Percentiles rank a stretch among this genome's conserved stretches.
Evolutionary conservation across 2,888 invertebrate species (phyloP).

Genomic region (Pegoplata infirma): DNA sequence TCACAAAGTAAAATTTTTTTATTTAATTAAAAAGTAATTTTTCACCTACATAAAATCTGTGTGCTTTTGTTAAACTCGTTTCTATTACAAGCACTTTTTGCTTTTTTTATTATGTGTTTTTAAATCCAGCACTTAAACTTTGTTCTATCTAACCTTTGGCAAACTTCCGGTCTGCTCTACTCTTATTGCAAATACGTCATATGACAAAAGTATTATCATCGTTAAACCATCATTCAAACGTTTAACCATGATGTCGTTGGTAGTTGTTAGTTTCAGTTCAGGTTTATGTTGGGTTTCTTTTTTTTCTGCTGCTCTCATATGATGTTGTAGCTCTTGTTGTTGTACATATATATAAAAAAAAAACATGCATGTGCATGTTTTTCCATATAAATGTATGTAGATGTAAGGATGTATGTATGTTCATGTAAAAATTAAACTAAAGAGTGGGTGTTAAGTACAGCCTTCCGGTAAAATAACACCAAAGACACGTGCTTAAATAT

Average conservation of each 20-base stretch:
- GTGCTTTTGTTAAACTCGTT: no score
- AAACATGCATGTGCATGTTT: constrained; percentile 13
- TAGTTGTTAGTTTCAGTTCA: constrained; percentile 25
- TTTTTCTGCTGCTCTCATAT: constrained; percentile 3
- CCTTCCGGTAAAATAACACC: constrained; percentile 62
- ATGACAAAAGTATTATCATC: constrained; percentile 41
- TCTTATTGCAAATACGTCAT: not conserved
- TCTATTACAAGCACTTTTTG: not conserved
- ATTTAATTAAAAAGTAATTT: no score
- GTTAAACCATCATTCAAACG: constrained; percentile 47
- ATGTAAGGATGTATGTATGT: constrained; percentile 4
- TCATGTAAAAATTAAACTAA: no score
- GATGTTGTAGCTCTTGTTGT: constrained; percentile 10
- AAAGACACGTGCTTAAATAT: constrained; percentile 61
- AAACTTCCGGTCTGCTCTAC: constrained; percentile 37
- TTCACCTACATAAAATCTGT: no score
- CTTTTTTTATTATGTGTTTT: no score
- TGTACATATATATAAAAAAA: not conserved
- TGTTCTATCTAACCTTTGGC: constrained; percentile 34
- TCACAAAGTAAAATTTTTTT: no score
- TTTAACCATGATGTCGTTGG: constrained; percentile 40
- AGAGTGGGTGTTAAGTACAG: constrained; percentile 48
- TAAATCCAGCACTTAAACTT: constrained; percentile 32
- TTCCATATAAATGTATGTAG: constrained; percentile 6
- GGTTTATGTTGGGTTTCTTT: constrained; percentile 17